phyloP scores from a whole-genome alignment of 2,888 invertebrate genomes.

The Cephus nigrinus region DNA sequence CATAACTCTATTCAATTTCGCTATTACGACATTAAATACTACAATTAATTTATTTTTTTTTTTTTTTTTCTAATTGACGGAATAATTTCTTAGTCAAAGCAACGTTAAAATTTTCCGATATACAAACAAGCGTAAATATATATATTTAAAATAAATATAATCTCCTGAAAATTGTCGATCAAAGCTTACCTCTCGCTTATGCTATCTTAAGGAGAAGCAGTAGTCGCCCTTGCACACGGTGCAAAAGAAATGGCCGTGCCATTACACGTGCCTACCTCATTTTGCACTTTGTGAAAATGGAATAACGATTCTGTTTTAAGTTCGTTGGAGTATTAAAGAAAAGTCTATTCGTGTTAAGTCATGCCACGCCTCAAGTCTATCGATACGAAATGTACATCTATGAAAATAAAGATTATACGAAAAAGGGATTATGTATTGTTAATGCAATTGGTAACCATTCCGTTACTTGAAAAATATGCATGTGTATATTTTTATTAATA shows the following conservation, averaged over 20 bases:
- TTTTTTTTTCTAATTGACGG: not conserved
- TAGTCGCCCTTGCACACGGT: not conserved
- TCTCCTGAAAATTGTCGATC: not conserved
- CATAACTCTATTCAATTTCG: not conserved
- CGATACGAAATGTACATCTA: conserved; percentile 37
- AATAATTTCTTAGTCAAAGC: not conserved
- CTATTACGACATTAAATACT: not conserved
- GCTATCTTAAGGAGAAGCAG: not conserved
- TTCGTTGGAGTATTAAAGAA: conserved; percentile 53
- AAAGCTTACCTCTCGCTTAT: not conserved
- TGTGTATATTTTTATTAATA: not conserved
- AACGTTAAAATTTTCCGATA: not conserved
- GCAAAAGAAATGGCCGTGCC: not conserved
- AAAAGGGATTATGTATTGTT: not conserved
- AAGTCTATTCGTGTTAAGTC: conserved; percentile 58
- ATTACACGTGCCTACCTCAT: not conserved
- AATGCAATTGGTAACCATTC: not conserved
- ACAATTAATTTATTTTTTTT: not conserved
- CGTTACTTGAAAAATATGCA: not conserved
- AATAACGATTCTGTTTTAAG: conserved; percentile 50
- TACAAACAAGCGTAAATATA: not conserved
- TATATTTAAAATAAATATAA: not conserved
- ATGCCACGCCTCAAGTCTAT: conserved; percentile 49
- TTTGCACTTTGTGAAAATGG: not conserved
- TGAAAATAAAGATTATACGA: not conserved